These are phyloP conservation scores for Scrobipalpa atriplicella DNA, from an alignment of 2,888 invertebrate genomes.

Conservation along the genomic window DNA sequence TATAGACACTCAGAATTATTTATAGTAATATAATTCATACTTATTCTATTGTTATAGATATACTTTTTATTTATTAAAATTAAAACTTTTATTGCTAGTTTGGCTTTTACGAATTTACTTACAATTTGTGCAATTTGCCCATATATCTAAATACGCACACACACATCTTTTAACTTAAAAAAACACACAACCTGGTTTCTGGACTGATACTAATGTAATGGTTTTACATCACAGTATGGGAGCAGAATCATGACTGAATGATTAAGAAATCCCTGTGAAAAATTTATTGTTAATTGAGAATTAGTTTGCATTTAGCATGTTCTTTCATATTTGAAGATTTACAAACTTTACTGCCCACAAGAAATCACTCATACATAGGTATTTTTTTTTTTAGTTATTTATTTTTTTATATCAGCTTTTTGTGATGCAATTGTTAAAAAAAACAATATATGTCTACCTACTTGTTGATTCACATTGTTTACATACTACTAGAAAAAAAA, in stretches of 20 bases:
- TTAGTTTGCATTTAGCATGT: constrained; percentile 1
- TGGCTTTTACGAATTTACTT: not conserved
- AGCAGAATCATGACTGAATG: not conserved
- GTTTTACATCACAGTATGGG: not conserved
- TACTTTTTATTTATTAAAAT: no score
- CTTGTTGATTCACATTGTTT: no score
- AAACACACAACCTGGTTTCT: not conserved
- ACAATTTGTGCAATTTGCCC: not conserved
- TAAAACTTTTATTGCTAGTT: no score
- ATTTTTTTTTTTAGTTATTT: not conserved
- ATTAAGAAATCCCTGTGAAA: constrained; percentile 1
- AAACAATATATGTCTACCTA: no score
- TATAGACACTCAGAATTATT: no score
- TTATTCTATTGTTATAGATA: no score
- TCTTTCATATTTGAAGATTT: not conserved
- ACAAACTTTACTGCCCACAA: not conserved
- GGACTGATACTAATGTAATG: not conserved
- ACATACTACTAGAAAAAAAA: no score
- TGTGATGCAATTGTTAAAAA: no score
- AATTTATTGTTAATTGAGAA: constrained; percentile 6
- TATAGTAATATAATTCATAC: no score
- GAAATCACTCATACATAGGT: not conserved
- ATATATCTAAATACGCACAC: constrained; percentile 14
- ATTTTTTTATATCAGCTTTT: not conserved
- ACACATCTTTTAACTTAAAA: not conserved